These are phyloP conservation scores for Harpalus rufipes DNA, from an alignment of 2,888 invertebrate genomes.

Conservation along the genomic window DNA sequence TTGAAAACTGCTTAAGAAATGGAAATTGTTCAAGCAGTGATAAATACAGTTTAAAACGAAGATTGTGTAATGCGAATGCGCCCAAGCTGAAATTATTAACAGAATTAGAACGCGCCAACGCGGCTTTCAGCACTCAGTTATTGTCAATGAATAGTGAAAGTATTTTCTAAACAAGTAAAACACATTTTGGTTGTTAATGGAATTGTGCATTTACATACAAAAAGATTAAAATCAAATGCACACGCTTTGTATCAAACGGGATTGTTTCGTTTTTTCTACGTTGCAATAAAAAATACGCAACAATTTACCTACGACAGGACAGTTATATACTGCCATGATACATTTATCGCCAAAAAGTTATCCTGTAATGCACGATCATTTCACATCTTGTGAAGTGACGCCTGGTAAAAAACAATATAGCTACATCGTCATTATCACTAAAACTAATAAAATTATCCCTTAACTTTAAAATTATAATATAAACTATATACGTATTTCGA, in stretches of 20 bases:
- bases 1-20: conserved; percentile 30
- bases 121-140: conserved; percentile 22
- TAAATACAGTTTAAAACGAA: conserved; percentile 41
- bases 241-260: background rate
- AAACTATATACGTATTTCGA: no score
- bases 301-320: background rate
- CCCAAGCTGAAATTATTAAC: conserved; percentile 22
- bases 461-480: no score
- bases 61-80: conserved; percentile 23
- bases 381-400: no score
- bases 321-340: background rate
- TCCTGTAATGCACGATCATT: no score
- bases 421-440: no score
- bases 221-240: conserved; percentile 32
- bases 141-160: conserved; percentile 44
- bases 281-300: conserved; percentile 6
- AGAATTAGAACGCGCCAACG: conserved; percentile 38
- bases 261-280: conserved; percentile 2
- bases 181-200: conserved; percentile 27
- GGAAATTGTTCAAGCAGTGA: conserved; percentile 42
- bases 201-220: conserved; percentile 45
- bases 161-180: conserved; percentile 36
- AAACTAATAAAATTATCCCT: no score
- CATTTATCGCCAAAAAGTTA: background rate
- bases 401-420: no score